phyloP scores from a whole-genome alignment of 2,888 invertebrate species.

The Andricus curvator region DNA sequence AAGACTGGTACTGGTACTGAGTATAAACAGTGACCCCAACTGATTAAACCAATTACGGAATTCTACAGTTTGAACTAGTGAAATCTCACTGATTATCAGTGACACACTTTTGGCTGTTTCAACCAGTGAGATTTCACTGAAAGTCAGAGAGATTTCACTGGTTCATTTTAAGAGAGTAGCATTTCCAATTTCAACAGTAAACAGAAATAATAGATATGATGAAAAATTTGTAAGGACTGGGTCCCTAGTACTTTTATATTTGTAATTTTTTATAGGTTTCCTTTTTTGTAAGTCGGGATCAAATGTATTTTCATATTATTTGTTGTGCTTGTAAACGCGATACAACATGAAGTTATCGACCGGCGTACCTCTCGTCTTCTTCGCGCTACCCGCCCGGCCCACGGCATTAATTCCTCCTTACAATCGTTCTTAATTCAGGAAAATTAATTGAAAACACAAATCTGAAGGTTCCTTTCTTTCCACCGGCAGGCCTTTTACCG shows the following conservation, averaged over 20 bases:
- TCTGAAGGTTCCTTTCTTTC: constrained; percentile 65
- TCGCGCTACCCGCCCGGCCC: constrained; percentile 51
- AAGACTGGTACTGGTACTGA: too few species aligned
- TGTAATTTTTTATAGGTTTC: too few species aligned
- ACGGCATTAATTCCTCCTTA: constrained; percentile 59
- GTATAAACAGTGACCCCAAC: too few species aligned
- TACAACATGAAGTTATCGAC: constrained; percentile 50
- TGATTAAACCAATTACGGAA: too few species aligned
- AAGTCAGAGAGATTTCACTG: too few species aligned
- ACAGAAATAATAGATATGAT: too few species aligned
- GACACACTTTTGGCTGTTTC: too few species aligned
- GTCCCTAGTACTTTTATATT: not conserved
- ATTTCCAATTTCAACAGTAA: too few species aligned
- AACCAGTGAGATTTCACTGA: too few species aligned
- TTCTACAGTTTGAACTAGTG: too few species aligned
- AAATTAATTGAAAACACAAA: constrained; percentile 75
- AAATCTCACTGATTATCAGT: too few species aligned
- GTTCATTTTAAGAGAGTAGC: too few species aligned
- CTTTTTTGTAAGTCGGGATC: not conserved
- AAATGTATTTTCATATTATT: not conserved
- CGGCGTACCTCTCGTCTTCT: constrained; percentile 44
- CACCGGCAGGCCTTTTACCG: constrained; percentile 56
- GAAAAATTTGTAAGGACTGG: not conserved
- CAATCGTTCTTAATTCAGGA: constrained; percentile 70
- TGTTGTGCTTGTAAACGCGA: constrained; percentile 12